These are phyloP conservation scores for Acanthurus tractus DNA, from an alignment of 2,797 vertebrate genomes.

Conservation along the genomic window DNA sequence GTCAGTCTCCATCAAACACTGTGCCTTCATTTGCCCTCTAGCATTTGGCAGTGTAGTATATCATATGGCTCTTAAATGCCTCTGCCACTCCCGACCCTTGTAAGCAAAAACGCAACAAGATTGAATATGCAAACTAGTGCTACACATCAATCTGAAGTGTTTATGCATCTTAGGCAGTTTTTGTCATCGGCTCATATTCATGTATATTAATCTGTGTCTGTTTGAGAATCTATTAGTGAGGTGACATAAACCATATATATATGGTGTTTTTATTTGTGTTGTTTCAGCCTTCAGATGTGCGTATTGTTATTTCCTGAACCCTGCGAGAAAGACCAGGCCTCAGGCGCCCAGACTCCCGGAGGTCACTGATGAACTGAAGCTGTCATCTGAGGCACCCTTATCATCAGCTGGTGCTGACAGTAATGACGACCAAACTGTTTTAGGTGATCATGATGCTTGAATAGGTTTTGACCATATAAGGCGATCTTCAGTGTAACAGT, in stretches of 20 bases:
- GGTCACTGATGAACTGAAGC: conserved; percentile 85
- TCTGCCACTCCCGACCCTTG: conserved; percentile 77
- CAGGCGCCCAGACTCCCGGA: conserved; percentile 93
- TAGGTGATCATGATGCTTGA: conserved; percentile 53
- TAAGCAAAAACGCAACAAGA: conserved; percentile 80
- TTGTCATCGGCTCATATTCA: conserved; percentile 79
- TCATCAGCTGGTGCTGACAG: conserved; percentile 66
- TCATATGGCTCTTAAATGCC: conserved; percentile 86
- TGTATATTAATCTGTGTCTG: conserved; percentile 81
- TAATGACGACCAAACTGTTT: conserved; percentile 62
- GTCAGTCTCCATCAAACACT: conserved; percentile 48
- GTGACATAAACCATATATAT: conserved; percentile 52
- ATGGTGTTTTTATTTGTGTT: conserved; percentile 52
- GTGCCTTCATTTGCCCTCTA: conserved; percentile 84
- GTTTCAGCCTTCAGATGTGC: conserved; percentile 96
- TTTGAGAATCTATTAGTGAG: conserved; percentile 46
- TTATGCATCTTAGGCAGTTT: conserved; percentile 80
- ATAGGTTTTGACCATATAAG: not conserved
- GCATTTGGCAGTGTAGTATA: conserved; percentile 82
- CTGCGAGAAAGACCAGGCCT: conserved; percentile 96
- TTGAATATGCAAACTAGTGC: conserved; percentile 82
- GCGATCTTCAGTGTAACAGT: not conserved
- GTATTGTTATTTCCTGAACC: conserved; percentile 99
- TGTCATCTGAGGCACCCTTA: conserved; percentile 60
- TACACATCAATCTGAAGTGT: conserved; percentile 79